Evolutionary conservation across 2,888 invertebrate species (phyloP), one percentile per base, ranked within the genome.

Genomic region (Orthosia incerta): DNA sequence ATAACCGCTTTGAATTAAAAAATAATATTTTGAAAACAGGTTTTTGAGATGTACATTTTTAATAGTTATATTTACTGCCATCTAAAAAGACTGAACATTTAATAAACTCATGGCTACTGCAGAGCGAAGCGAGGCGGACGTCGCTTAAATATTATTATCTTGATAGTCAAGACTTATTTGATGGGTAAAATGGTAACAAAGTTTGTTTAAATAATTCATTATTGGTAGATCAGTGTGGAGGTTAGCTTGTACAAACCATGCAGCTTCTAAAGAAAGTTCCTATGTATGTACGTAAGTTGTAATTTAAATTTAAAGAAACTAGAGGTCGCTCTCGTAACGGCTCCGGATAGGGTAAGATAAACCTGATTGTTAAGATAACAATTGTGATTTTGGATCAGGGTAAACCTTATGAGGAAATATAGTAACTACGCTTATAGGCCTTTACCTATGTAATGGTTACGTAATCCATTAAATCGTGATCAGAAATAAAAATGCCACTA

Each of bases 201-300:
- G 89, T 94, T 95, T 93, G 93, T 94, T 95, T 95, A 90, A 91
- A 90, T 91, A 90, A 90, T 93, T 93, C 91, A 94, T 94, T 94
- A 94, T 93, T 94, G 93, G 94, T 96, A 95, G 95, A 93, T 94
- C 95, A 95, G 95, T 95, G 95, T 95, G 96, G 94, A 94, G 94
- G 94, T 94, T 96, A 96, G 96, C 96, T 96, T 96, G 95, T 96
- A 96, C 93, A 96, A 96, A 96, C 95, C 95, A 95, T 96, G 96
- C 96, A 96, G 96, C 96, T 96, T 96, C 96, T 96, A 95, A 96
- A 95, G 91, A 96, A 96, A 96, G 96, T 96, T 96, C 96, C 96
- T 96, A 96, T 96, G 95, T 96, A 96, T 95, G 95, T 96, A 96
- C 95, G 95, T 96, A 96, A 96, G 96, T 91, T 93, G 95, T 96